Conservation (phyloP, 2,113 vertebrate genomes). For the Apistogramma diplotaenia region DNA sequence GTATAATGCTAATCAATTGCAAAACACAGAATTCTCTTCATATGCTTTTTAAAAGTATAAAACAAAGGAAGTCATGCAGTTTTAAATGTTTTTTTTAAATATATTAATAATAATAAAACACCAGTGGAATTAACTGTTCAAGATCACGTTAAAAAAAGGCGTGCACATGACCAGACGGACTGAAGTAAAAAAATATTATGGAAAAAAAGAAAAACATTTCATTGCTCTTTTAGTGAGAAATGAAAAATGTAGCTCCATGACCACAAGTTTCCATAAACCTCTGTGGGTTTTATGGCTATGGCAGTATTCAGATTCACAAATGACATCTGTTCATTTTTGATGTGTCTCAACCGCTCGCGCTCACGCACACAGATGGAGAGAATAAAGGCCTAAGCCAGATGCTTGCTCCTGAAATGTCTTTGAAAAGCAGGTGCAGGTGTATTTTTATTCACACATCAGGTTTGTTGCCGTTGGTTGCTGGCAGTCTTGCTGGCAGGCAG, state of each 20-base stretch:
- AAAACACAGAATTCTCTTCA: background rate
- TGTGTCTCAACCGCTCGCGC: background rate
- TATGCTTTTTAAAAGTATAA: background rate
- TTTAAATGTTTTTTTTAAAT: background rate
- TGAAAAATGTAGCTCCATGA: background rate
- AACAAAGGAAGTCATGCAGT: background rate
- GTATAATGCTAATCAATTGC: too few relatives aligned
- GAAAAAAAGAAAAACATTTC: background rate
- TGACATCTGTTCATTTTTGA: background rate
- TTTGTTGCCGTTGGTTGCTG: background rate
- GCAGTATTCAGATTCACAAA: background rate
- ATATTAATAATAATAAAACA: background rate
- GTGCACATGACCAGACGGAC: background rate
- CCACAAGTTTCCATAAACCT: background rate
- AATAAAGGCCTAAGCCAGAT: background rate
- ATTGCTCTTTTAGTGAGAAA: background rate
- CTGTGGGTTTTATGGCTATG: background rate
- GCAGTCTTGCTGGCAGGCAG: background rate
- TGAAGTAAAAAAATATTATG: background rate
- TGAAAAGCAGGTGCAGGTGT: conserved; percentile 1
- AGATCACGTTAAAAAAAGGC: background rate
- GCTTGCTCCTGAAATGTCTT: background rate
- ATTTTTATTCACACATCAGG: conserved; percentile 3
- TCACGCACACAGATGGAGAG: background rate
- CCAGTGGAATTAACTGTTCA: too few relatives aligned